Evolutionary conservation across 2,113 vertebrate species (phyloP).

Genomic region (Tursiops truncatus): DNA sequence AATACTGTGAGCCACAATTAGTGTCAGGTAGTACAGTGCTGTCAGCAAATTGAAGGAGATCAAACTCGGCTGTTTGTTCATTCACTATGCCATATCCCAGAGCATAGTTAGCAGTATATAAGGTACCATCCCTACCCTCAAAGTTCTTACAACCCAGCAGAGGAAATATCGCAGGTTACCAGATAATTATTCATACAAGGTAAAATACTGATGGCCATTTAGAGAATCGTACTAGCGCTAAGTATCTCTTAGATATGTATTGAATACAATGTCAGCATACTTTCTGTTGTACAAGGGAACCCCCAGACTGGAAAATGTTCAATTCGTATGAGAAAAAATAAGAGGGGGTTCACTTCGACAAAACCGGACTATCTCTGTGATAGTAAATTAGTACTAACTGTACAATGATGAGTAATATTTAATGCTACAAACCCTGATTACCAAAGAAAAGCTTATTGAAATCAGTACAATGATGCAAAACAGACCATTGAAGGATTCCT

Average conservation of each 20-base stretch:
- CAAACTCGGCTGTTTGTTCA: background rate
- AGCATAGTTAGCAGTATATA: background rate
- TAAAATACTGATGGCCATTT: conserved; percentile 37
- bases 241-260: conserved; percentile 14
- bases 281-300: background rate
- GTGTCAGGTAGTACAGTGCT: conserved; percentile 2
- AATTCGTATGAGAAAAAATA: conserved; percentile 51
- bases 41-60: background rate
- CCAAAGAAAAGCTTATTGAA: conserved; percentile 39
- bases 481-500: conserved; percentile 32
- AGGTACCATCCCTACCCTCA: background rate
- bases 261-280: background rate
- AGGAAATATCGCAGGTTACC: background rate
- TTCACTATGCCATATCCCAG: background rate
- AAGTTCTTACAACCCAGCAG: conserved; percentile 13
- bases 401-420: conserved; percentile 31
- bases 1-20: background rate
- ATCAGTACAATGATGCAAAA: conserved; percentile 5
- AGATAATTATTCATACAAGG: conserved; percentile 23
- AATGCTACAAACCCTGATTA: conserved; percentile 17
- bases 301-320: conserved; percentile 1
- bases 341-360: background rate
- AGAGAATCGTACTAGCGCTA: conserved; percentile 3
- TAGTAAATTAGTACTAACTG: conserved; percentile 43
- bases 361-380: conserved; percentile 20